These are phyloP conservation scores for Turdus rufiventris DNA, from an alignment of 2,113 vertebrate genomes.

Conservation along the genomic window DNA sequence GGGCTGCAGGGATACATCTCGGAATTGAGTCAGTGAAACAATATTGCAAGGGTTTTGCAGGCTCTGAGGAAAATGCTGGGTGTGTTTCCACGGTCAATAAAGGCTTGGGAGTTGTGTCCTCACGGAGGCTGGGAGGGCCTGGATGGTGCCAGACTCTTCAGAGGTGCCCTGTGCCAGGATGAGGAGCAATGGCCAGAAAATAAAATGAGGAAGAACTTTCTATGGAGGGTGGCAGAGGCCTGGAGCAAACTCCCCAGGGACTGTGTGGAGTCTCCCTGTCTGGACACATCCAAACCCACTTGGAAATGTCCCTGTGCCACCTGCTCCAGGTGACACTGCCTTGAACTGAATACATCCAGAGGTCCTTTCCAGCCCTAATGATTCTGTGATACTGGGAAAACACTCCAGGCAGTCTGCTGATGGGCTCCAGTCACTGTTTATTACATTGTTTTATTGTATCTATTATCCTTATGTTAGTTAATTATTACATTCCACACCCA, in stretches of 20 bases:
- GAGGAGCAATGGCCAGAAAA: background rate
- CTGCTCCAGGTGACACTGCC: background rate
- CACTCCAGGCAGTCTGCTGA: background rate
- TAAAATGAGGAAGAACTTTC: background rate
- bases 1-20: background rate
- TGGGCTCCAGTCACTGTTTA: background rate
- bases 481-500: background rate
- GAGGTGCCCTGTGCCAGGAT: background rate
- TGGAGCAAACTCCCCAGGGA: background rate
- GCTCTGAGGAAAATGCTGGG: background rate
- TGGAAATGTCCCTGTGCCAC: background rate
- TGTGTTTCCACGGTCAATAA: background rate
- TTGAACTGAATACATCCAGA: background rate
- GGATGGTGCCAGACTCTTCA: background rate
- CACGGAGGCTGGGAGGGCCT: background rate
- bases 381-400: background rate
- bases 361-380: background rate
- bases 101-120: background rate
- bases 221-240: background rate
- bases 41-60: background rate
- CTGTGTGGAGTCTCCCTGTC: rapidly evolving
- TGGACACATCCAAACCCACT: background rate
- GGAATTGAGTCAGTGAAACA: background rate
- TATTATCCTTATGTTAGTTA: rapidly evolving
- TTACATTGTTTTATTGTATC: background rate